These are phyloP conservation scores for Papilio helenus DNA, from an alignment of 1,140 invertebrate species.

Conservation along the genomic window DNA sequence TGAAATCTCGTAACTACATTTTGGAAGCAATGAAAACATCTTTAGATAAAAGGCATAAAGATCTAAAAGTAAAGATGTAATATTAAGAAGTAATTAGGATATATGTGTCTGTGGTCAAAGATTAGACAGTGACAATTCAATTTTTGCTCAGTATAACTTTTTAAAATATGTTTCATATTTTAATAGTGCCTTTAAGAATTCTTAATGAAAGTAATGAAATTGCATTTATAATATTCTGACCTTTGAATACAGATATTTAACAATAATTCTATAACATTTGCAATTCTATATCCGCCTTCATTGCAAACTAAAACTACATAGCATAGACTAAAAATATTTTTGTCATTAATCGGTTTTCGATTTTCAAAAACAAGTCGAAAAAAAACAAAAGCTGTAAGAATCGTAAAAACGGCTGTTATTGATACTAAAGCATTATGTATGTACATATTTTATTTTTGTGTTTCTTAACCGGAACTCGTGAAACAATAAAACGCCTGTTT, in stretches of 20 bases:
- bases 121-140: too few relatives aligned
- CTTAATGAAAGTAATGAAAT: too few relatives aligned
- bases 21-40: background rate
- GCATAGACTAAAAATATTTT: background rate
- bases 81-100: too few relatives aligned
- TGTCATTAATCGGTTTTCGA: background rate
- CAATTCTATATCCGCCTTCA: too few relatives aligned
- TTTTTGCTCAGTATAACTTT: too few relatives aligned
- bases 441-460: background rate
- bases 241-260: too few relatives aligned
- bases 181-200: too few relatives aligned
- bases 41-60: background rate
- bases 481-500: background rate
- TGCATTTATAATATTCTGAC: too few relatives aligned
- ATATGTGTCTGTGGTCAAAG: too few relatives aligned
- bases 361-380: background rate
- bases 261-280: too few relatives aligned
- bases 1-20: background rate
- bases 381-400: background rate
- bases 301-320: background rate
- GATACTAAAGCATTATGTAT: background rate
- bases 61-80: too few relatives aligned
- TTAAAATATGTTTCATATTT: too few relatives aligned
- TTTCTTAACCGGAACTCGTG: constrained; percentile 6
- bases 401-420: background rate